phyloP scores from a whole-genome alignment of 2,888 invertebrate genomes.

The Melipona bicolor region DNA sequence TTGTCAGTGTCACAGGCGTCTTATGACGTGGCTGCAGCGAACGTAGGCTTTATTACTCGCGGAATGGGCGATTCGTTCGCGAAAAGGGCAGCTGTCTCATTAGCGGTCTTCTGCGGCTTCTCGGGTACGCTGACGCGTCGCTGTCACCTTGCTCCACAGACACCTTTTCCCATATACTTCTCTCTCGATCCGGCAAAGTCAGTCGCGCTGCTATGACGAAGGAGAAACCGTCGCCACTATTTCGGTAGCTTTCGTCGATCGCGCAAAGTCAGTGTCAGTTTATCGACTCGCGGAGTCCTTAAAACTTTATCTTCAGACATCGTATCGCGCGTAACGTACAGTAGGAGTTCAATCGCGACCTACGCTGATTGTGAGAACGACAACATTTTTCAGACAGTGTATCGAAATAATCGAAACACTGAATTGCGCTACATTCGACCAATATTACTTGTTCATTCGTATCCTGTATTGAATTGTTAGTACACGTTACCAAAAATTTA shows the following conservation, averaged over 20 bases:
- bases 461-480: too few relatives aligned
- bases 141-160: slow-evolving; percentile 59
- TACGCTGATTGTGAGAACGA: too few relatives aligned
- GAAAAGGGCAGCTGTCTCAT: slow-evolving; percentile 78
- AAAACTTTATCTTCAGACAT: too few relatives aligned
- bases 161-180: slow-evolving; percentile 59
- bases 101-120: slow-evolving; percentile 60
- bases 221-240: slow-evolving; percentile 37
- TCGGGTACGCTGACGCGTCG: slow-evolving; percentile 54
- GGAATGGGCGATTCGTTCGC: slow-evolving; percentile 75
- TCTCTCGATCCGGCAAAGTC: slow-evolving; percentile 16
- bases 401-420: too few relatives aligned
- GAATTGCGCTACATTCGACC: too few relatives aligned
- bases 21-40: slow-evolving; percentile 53
- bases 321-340: too few relatives aligned
- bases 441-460: too few relatives aligned
- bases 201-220: slow-evolving; percentile 1
- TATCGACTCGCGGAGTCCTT: neutral
- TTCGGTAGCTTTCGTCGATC: neutral
- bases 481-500: too few relatives aligned
- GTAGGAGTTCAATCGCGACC: too few relatives aligned
- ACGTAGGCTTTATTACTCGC: slow-evolving; percentile 74
- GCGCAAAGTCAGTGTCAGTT: neutral
- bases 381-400: too few relatives aligned
- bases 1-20: slow-evolving; percentile 44